Evolutionary conservation across 2,888 invertebrate genomes (phyloP), one percentile per base, ranked within the genome.

Genomic region (Tetragonula carbonaria): DNA sequence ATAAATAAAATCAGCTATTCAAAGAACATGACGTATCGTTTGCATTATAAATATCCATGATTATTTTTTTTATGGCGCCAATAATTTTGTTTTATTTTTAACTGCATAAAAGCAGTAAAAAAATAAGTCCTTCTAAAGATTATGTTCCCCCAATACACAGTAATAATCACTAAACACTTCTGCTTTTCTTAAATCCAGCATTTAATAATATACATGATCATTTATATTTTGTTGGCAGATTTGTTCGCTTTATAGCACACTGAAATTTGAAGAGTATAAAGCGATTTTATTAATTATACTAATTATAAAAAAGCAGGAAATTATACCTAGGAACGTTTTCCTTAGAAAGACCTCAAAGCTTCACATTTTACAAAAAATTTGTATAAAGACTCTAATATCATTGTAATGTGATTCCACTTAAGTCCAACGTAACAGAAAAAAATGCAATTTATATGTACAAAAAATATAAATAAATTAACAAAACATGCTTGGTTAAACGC

Each of bases 391-490:
- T 90, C 87, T 82, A 89, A 87, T 88, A 90, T 90, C 51, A 75
- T 90, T 55, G 77, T 86, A 66, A 76, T 85, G 82, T 84, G 85
- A 68, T 85, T 88, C 83, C 79, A 89, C 87, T 82, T 72, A 85
- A 87, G 86, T 89, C 74, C 78, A 87, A 85, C 88, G 71, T 80
- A 90, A 90, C 86, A 85, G 81, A 85, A 82, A 84, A 80, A 90
- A 90, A 87, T 88, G 86, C 83, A 91, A 91, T 91, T 89, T 91
- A 91, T 92, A 88, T 92, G 92, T 91, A 92, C 89, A 89, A 91
- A 87, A 86, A 76, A 84, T 91, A 92, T 89, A 92, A 92, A 91
- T 92, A 91, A 92, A 92, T 90, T 91, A 90, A 91, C 91, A 88
- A 88, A 90, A 92, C 85, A 90, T 87, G 89, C 91, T 80, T 78